A percentile compares a stretch with the other conserved stretches of the same genome.
These are phyloP conservation scores for Holocentrus rufus DNA, from an alignment of 2,797 vertebrate species.

Conservation along the genomic window DNA sequence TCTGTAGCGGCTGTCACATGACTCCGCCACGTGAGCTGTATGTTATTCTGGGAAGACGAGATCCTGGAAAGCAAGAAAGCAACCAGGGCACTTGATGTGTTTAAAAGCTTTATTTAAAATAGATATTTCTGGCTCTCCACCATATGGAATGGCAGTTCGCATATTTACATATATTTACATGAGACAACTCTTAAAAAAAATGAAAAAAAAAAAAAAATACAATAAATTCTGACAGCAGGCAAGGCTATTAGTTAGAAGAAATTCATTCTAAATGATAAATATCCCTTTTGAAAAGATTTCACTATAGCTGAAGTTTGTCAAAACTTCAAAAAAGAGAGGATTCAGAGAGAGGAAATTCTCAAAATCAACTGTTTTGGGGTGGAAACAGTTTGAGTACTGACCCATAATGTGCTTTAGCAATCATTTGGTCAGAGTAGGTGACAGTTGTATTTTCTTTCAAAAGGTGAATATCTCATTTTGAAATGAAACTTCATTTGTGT, in stretches of 20 bases:
- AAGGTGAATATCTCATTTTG: background rate
- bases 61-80: constrained; percentile 18
- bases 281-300: background rate
- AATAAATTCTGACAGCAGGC: background rate
- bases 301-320: background rate
- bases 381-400: too few species aligned
- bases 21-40: background rate
- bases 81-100: background rate
- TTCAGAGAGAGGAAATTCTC: background rate
- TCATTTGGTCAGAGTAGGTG: too few species aligned
- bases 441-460: background rate
- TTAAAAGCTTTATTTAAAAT: constrained; percentile 53
- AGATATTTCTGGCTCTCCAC: constrained; percentile 14
- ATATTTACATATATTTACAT: constrained; percentile 72
- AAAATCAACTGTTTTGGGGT: background rate
- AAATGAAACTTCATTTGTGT: background rate
- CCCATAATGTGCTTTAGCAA: too few species aligned
- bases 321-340: background rate
- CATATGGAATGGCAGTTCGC: constrained; percentile 18
- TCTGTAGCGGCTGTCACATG: background rate
- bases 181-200: background rate
- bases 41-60: background rate
- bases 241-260: background rate
- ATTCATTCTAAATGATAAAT: background rate
- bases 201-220: background rate